These are phyloP conservation scores for Pegoplata infirma DNA, from an alignment of 2,888 invertebrate genomes.

Conservation along the genomic window DNA sequence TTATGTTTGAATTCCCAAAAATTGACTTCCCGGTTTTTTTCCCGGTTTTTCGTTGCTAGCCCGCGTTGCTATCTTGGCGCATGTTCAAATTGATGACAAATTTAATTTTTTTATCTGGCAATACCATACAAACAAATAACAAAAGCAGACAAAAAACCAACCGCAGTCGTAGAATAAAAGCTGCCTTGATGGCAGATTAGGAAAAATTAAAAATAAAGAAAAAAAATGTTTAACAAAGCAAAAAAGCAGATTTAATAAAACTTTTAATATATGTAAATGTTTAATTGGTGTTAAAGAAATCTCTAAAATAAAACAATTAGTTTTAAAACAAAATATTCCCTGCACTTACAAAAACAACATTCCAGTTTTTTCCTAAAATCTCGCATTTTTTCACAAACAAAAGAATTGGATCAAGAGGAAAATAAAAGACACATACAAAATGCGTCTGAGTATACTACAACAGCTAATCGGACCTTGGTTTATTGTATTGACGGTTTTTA, in stretches of 20 bases:
- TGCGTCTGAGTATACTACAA: constrained; percentile 20
- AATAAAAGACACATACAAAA: not conserved
- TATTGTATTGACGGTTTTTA: constrained; percentile 55
- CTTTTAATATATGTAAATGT: not conserved
- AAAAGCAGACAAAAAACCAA: not conserved
- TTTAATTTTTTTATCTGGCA: not conserved
- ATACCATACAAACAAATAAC: not conserved
- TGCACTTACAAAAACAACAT: not conserved
- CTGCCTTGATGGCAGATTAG: constrained; percentile 39
- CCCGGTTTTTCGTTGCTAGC: no score
- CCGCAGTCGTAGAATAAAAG: constrained; percentile 11
- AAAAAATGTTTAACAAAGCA: no score
- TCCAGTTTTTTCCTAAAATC: not conserved
- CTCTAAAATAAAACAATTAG: not conserved
- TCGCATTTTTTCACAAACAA: not conserved
- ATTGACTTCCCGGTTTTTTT: no score
- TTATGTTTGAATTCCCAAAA: no score
- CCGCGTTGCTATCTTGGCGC: no score
- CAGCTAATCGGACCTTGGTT: constrained; percentile 13
- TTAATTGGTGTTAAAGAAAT: not conserved
- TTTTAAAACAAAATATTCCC: not conserved
- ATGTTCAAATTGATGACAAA: not conserved
- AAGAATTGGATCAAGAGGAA: not conserved
- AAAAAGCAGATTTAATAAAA: no score
- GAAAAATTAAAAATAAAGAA: not conserved